Evolutionary conservation across 1,140 invertebrate species (phyloP).

Genomic region (Marisa cornuarietis): DNA sequence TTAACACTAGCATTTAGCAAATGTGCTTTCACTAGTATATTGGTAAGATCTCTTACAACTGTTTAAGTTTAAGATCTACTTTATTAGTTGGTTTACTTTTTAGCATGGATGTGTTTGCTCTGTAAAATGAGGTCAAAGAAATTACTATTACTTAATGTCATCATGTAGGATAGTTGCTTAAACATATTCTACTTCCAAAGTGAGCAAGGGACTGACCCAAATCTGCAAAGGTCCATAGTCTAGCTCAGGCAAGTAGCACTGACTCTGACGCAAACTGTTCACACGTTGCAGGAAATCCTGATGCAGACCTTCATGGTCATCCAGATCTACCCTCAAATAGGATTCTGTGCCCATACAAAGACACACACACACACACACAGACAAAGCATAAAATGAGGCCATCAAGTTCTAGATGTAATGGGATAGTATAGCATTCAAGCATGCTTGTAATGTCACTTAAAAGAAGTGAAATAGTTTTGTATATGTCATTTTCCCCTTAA

Average conservation of each 20-base stretch:
- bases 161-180: too few relatives aligned
- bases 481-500: too few relatives aligned
- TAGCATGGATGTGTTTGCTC: too few relatives aligned
- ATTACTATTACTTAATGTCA: too few relatives aligned
- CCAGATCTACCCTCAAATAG: not conserved
- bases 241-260: conserved; percentile 16
- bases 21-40: too few relatives aligned
- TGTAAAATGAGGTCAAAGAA: too few relatives aligned
- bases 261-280: not conserved
- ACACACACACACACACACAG: not conserved
- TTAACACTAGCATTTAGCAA: too few relatives aligned
- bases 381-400: not conserved
- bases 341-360: conserved; percentile 6
- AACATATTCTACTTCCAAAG: not conserved
- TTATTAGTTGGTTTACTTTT: too few relatives aligned
- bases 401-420: not conserved
- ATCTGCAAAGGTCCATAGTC: conserved; percentile 19
- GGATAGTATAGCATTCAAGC: not conserved
- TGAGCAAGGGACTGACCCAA: conserved; percentile 6
- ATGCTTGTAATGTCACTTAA: too few relatives aligned
- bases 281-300: conserved; percentile 7
- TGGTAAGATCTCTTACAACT: too few relatives aligned
- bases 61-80: too few relatives aligned
- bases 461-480: too few relatives aligned
- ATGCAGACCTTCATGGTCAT: conserved; percentile 6